phyloP scores from a whole-genome alignment of 2,113 vertebrate species.

The Pundamilia nyererei region DNA sequence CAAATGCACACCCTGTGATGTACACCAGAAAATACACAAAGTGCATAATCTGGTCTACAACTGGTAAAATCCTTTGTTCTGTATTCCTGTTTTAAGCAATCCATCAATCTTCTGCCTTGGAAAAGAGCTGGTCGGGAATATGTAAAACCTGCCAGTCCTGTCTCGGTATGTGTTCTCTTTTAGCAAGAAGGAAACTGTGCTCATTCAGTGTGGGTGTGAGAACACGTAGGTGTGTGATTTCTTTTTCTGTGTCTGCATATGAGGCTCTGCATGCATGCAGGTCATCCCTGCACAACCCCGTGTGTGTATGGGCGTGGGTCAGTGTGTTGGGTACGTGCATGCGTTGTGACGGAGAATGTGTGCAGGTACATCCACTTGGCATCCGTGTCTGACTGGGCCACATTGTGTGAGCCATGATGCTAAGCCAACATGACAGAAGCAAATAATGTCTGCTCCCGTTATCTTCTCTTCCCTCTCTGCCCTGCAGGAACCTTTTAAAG shows the following conservation, averaged over 20 bases:
- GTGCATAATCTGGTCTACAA: background rate
- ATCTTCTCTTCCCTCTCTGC: constrained; percentile 65
- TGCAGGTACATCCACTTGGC: constrained; percentile 65
- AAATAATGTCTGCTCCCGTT: constrained; percentile 77
- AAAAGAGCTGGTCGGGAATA: background rate
- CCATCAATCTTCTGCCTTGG: background rate
- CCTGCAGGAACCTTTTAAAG: constrained; percentile 73
- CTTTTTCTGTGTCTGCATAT: constrained; percentile 8
- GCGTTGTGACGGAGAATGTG: constrained; percentile 8
- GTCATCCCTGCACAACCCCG: background rate
- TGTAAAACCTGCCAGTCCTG: background rate
- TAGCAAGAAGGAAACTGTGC: background rate
- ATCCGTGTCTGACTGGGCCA: constrained; percentile 54
- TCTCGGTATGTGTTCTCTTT: background rate
- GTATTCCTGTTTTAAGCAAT: background rate
- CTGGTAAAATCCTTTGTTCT: background rate
- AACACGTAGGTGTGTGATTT: background rate
- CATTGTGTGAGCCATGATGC: constrained; percentile 65
- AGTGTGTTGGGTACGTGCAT: background rate
- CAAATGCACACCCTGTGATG: background rate
- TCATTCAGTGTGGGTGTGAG: constrained; percentile 1
- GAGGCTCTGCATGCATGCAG: background rate
- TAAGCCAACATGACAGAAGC: constrained; percentile 75
- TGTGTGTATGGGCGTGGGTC: constrained; percentile 7
- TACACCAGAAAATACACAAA: background rate